These are phyloP conservation scores for Ochropacha duplaris DNA, from an alignment of 2,888 invertebrate genomes.

Conservation along the genomic window DNA sequence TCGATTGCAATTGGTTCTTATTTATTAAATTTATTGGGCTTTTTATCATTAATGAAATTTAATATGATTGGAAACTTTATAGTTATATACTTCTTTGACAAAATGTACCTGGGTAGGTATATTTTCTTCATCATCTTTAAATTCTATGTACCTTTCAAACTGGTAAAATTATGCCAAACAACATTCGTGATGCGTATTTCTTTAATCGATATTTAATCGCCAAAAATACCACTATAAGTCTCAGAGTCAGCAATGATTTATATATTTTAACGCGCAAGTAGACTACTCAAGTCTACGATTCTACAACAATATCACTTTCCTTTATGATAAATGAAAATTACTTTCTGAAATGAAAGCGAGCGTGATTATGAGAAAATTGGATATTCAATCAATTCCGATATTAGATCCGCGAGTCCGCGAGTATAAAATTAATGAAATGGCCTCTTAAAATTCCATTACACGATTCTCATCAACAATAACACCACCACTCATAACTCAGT, in stretches of 20 bases:
- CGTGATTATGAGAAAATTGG: slow-evolving; percentile 6
- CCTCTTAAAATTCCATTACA: slow-evolving; percentile 62
- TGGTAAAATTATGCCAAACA: too few relatives aligned
- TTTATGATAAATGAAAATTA: neutral
- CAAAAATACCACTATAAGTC: too few relatives aligned
- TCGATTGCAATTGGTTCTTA: slow-evolving; percentile 39
- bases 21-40: slow-evolving; percentile 39
- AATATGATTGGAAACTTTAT: neutral
- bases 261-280: too few relatives aligned
- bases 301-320: slow-evolving; percentile 3
- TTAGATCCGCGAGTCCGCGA: slow-evolving; percentile 10
- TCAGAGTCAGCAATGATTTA: too few relatives aligned
- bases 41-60: slow-evolving; percentile 34
- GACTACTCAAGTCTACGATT: neutral
- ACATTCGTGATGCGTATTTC: too few relatives aligned
- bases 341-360: slow-evolving; percentile 3
- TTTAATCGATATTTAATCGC: too few relatives aligned
- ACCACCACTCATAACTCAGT: slow-evolving; percentile 40
- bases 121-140: too few relatives aligned
- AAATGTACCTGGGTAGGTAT: neutral
- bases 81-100: neutral
- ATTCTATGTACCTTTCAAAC: too few relatives aligned
- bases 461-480: slow-evolving; percentile 34
- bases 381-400: slow-evolving; percentile 21
- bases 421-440: slow-evolving; percentile 37